Evolutionary conservation across 2,888 invertebrate genomes (phyloP).

Genomic region (Scaptomyza polygonia): DNA sequence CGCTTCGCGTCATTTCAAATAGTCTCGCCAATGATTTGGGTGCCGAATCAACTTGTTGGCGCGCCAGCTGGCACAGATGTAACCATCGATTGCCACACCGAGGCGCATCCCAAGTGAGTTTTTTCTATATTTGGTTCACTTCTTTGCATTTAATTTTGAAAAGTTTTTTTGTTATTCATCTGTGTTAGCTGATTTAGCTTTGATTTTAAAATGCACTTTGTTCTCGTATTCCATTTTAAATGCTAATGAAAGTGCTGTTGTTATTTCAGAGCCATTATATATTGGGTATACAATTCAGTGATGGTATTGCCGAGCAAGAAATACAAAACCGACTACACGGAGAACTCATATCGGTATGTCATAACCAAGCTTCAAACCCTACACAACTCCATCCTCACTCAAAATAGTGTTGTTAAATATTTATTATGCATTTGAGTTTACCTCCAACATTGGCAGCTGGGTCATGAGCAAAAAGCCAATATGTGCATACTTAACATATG

Average conservation of each 20-base stretch:
- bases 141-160: conserved; percentile 12
- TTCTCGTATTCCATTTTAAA: conserved; percentile 18
- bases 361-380: conserved; percentile 11
- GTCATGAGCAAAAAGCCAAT: conserved; percentile 9
- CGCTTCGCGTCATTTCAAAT: conserved; percentile 50
- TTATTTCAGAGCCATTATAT: conserved; percentile 90
- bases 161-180: conserved; percentile 9
- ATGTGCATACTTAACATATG: neutral
- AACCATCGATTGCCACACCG: conserved; percentile 96
- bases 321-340: conserved; percentile 92
- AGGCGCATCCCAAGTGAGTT: conserved; percentile 90
- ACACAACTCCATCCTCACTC: neutral
- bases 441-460: conserved; percentile 42
- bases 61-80: conserved; percentile 96
- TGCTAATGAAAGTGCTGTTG: conserved; percentile 18
- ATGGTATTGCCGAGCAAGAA: conserved; percentile 96
- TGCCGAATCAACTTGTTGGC: conserved; percentile 96
- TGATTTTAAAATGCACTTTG: conserved; percentile 22
- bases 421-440: conserved; percentile 67
- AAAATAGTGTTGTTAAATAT: no score
- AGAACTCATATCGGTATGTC: conserved; percentile 91
- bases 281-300: conserved; percentile 95
- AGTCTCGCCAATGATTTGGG: conserved; percentile 98
- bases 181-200: conserved; percentile 8
- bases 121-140: conserved; percentile 3